Evolutionary conservation across 2,888 invertebrate genomes (phyloP).

Genomic region (Idaea aversata): DNA sequence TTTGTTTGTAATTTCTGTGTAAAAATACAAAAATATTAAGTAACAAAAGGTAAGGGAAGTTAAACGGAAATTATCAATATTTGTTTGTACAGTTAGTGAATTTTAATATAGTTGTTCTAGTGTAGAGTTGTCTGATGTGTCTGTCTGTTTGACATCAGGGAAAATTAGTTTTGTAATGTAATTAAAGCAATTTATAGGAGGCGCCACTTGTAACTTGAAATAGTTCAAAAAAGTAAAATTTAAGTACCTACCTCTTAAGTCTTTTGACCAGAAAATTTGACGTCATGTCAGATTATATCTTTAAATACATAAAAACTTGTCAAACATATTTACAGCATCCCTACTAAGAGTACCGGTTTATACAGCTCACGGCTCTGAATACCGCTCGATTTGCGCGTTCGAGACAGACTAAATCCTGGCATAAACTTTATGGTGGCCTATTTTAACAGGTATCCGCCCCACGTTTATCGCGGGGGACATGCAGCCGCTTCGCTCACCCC

Average conservation of each 20-base stretch:
- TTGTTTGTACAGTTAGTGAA: constrained; percentile 35
- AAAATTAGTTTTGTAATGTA: neutral
- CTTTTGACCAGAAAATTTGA: too few relatives aligned
- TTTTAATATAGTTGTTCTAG: constrained; percentile 28
- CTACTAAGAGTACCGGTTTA: too few relatives aligned
- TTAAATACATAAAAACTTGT: too few relatives aligned
- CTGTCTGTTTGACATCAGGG: neutral
- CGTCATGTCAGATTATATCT: too few relatives aligned
- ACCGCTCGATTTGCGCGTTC: too few relatives aligned
- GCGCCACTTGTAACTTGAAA: neutral
- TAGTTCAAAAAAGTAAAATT: constrained; percentile 1
- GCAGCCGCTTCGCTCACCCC: too few relatives aligned
- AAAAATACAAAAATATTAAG: neutral
- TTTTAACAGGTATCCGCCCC: too few relatives aligned
- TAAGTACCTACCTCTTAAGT: neutral
- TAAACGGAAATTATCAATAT: constrained; percentile 12
- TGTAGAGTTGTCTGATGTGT: constrained; percentile 4
- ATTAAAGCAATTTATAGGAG: constrained; percentile 1
- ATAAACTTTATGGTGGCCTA: too few relatives aligned
- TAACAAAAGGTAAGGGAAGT: constrained; percentile 21
- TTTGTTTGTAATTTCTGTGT: neutral
- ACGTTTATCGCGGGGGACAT: too few relatives aligned
- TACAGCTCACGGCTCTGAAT: too few relatives aligned
- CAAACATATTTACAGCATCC: too few relatives aligned
- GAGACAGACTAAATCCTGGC: too few relatives aligned